Conservation (phyloP, 2,888 invertebrate species). For the Harmothoe impar region DNA sequence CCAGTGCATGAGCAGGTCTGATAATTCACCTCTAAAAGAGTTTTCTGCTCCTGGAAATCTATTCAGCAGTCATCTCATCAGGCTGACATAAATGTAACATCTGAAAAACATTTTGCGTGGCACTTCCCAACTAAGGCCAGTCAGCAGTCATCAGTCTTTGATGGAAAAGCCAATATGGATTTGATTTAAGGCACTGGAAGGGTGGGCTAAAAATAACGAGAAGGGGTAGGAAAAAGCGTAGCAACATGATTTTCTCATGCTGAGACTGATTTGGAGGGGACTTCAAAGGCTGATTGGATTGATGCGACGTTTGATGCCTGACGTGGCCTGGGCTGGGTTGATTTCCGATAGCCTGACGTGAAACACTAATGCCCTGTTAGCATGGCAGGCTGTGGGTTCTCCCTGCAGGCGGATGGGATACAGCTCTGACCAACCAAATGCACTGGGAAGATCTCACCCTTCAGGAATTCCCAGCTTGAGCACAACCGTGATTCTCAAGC, state of each 20-base stretch:
- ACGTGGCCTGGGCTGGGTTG: background rate
- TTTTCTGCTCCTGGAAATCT: no score
- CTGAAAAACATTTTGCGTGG: no score
- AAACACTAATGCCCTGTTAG: background rate
- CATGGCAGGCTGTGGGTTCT: background rate
- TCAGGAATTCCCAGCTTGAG: no score
- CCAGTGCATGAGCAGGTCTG: no score
- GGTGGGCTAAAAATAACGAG: background rate
- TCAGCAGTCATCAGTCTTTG: background rate
- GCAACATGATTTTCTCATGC: slow-evolving; percentile 56
- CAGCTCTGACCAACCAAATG: no score
- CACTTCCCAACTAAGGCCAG: no score
- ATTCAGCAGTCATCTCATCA: no score
- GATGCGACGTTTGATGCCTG: slow-evolving; percentile 29
- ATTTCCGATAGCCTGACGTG: slow-evolving; percentile 34
- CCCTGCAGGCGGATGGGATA: background rate
- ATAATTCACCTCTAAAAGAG: no score
- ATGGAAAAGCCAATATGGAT: slow-evolving; percentile 45
- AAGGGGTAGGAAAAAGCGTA: background rate
- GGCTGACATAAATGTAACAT: no score
- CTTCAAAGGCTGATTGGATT: slow-evolving; percentile 54
- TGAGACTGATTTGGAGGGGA: slow-evolving; percentile 27
- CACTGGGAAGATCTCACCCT: no score
- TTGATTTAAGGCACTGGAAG: background rate
- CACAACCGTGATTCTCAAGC: no score